phyloP scores from a whole-genome alignment of 2,888 invertebrate genomes.

The Octonoba sinensis region DNA sequence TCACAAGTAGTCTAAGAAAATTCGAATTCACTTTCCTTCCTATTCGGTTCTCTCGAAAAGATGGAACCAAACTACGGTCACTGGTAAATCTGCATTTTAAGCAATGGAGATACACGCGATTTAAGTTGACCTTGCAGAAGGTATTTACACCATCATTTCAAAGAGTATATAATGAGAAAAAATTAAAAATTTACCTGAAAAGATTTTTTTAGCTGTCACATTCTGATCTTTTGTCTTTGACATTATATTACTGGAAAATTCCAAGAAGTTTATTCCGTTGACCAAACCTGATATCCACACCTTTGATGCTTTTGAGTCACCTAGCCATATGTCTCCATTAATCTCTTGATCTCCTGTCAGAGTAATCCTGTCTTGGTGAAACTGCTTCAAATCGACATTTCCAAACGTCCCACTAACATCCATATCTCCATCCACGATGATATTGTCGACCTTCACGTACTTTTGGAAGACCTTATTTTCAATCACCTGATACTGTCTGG shows the following conservation, averaged over 20 bases:
- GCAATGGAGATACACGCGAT: too few species aligned
- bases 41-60: too few species aligned
- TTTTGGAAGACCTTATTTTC: conserved; percentile 47
- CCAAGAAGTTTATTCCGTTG: conserved; percentile 44
- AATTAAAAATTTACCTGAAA: conserved; percentile 9
- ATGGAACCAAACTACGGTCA: too few species aligned
- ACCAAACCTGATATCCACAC: conserved; percentile 29
- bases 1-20: too few species aligned
- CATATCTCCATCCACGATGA: conserved; percentile 29
- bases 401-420: conserved; percentile 31
- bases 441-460: conserved; percentile 30
- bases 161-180: background rate
- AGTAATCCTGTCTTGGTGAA: conserved; percentile 30
- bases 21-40: too few species aligned
- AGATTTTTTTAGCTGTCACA: conserved; percentile 36
- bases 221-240: conserved; percentile 50
- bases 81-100: too few species aligned
- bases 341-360: conserved; percentile 38
- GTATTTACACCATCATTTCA: too few species aligned
- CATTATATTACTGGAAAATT: conserved; percentile 63
- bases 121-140: too few species aligned
- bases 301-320: conserved; percentile 24
- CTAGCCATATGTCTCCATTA: conserved; percentile 33
- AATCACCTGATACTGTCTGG: conserved; percentile 6
- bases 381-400: conserved; percentile 26